These are phyloP conservation scores for Neopelma chrysocephalum DNA, from an alignment of 2,797 vertebrate species.

Conservation along the genomic window DNA sequence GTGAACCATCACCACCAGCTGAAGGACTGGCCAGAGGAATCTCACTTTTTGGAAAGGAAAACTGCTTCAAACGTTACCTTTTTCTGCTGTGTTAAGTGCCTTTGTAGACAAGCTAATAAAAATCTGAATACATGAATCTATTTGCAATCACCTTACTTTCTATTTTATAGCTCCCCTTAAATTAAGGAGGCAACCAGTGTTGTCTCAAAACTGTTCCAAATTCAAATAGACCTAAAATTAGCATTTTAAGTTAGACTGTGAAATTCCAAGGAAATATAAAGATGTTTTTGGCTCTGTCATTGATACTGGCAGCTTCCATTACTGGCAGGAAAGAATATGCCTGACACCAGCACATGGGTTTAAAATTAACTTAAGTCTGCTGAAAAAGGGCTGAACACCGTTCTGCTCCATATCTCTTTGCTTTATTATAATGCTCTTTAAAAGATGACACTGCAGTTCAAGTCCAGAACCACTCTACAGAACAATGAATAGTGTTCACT, in stretches of 20 bases:
- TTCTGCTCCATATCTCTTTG: conserved; percentile 46
- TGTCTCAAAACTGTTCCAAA: not conserved
- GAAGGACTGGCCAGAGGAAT: not conserved
- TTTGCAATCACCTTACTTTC: not conserved
- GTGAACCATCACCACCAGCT: not conserved
- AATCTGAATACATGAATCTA: not conserved
- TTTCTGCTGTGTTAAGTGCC: not conserved
- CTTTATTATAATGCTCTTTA: conserved; percentile 71
- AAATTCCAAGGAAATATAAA: not conserved
- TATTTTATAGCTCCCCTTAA: not conserved
- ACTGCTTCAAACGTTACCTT: not conserved
- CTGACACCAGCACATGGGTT: accelerated
- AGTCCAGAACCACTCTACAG: conserved; percentile 63
- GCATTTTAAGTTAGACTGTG: not conserved
- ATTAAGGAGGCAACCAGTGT: not conserved
- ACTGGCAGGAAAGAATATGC: accelerated
- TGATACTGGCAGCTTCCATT: not conserved
- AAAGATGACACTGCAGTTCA: conserved; percentile 68
- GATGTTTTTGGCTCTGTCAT: not conserved
- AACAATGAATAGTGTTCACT: conserved; percentile 51
- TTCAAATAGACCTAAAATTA: not conserved
- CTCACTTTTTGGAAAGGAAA: not conserved
- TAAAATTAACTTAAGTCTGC: not conserved
- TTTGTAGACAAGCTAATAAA: not conserved
- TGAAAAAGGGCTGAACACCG: not conserved